Conservation (phyloP, 2,888 invertebrate species). For the Chesias legatella region DNA sequence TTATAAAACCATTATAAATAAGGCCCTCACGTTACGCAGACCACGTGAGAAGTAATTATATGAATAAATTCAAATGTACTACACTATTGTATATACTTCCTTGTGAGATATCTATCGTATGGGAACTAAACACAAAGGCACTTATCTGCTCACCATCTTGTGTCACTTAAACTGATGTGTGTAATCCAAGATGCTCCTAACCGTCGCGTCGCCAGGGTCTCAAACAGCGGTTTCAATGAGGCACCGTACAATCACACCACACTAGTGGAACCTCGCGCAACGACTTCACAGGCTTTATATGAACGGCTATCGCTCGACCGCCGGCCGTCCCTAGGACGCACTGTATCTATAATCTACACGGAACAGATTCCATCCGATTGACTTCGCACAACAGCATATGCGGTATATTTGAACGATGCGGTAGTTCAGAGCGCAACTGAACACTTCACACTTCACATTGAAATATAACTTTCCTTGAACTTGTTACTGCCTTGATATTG, state of each 20-base stretch:
- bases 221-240: constrained; percentile 15
- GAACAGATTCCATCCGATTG: neutral
- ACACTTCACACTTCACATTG: no score
- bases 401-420: no score
- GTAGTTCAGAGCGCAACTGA: no score
- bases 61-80: no score
- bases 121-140: constrained; percentile 8
- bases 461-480: no score
- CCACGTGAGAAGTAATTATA: no score
- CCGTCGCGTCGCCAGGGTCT: neutral
- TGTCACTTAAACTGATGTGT: constrained; percentile 11
- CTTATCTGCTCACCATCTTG: constrained; percentile 24
- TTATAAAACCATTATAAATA: no score
- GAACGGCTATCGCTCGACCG: constrained; percentile 38
- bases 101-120: constrained; percentile 9
- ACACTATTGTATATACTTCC: no score
- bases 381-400: no score
- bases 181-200: neutral
- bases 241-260: constrained; percentile 33
- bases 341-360: constrained; percentile 34
- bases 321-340: constrained; percentile 6
- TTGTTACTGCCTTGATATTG: no score
- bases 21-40: no score
- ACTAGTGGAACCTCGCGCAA: constrained; percentile 37
- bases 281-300: constrained; percentile 47